Evolutionary conservation across 53 echinoderm and acorn worm genomes (phyloP).

Genomic region (Hippasteria phrygiana): DNA sequence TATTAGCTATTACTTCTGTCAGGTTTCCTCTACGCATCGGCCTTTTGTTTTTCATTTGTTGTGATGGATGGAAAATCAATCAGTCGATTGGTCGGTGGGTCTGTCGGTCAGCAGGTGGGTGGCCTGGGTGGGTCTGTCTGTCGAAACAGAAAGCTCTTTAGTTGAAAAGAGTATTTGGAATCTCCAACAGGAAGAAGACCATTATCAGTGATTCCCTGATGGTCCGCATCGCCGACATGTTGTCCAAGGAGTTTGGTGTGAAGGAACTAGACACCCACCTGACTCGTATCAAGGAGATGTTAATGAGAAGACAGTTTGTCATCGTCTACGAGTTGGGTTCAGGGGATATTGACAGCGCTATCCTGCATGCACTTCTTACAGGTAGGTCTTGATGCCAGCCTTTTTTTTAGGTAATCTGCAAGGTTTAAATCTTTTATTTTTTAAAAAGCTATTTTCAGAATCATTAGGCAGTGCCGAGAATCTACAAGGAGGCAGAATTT

Average conservation of each 20-base stretch:
- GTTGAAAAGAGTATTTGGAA: neutral
- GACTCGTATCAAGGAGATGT: constrained; percentile 85
- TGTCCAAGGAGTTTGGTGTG: constrained; percentile 84
- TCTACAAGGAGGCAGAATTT: too few relatives aligned
- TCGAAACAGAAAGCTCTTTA: neutral
- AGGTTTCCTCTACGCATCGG: too few relatives aligned
- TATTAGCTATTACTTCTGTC: too few relatives aligned
- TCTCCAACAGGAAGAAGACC: constrained; percentile 58
- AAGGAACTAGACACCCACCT: constrained; percentile 83
- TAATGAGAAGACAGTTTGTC: constrained; percentile 82
- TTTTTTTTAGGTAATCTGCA: too few relatives aligned
- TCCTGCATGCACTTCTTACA: constrained; percentile 93
- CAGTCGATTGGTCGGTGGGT: too few relatives aligned
- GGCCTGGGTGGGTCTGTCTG: neutral
- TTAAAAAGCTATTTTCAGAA: too few relatives aligned
- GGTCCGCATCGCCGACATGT: constrained; percentile 79
- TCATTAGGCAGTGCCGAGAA: too few relatives aligned
- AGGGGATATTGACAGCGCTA: constrained; percentile 91
- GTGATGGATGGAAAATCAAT: too few relatives aligned
- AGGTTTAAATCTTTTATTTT: too few relatives aligned
- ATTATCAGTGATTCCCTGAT: constrained; percentile 71
- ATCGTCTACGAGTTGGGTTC: constrained; percentile 91
- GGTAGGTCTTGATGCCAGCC: constrained; percentile 67
- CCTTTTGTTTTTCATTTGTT: too few relatives aligned
- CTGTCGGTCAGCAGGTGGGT: neutral